phyloP scores from a whole-genome alignment of 1,140 invertebrate genomes.

The Meteorus sp. region DNA sequence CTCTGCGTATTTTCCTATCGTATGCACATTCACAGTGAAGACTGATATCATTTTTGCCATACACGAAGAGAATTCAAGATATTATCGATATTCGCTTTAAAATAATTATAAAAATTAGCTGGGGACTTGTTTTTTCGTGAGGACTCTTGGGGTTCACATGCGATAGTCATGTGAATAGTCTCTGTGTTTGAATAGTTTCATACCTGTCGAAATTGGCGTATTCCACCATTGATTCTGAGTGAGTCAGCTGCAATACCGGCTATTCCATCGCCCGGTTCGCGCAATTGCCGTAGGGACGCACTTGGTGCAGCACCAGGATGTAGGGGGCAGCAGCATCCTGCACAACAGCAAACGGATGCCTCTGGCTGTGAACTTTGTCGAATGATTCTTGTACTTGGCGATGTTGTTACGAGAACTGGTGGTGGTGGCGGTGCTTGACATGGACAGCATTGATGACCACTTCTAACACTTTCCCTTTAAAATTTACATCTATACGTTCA shows the following conservation, averaged over 20 bases:
- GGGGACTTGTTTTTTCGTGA: too few relatives aligned
- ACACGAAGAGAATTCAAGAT: too few relatives aligned
- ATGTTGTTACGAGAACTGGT: conserved; percentile 70
- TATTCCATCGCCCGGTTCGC: conserved; percentile 82
- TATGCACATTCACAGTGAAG: too few relatives aligned
- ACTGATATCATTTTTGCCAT: too few relatives aligned
- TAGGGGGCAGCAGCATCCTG: conserved; percentile 61
- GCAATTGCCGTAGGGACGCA: conserved; percentile 77
- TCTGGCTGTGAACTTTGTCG: conserved; percentile 90
- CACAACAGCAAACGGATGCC: conserved; percentile 69
- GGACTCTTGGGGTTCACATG: too few relatives aligned
- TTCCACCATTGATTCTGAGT: conserved; percentile 92
- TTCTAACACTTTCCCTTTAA: conserved; percentile 55
- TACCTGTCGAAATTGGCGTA: conserved; percentile 95
- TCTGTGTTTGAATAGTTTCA: conserved; percentile 36
- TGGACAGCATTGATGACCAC: conserved; percentile 61
- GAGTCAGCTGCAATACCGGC: conserved; percentile 98
- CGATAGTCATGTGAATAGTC: background rate
- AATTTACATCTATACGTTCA: too few relatives aligned
- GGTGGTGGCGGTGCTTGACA: conserved; percentile 68
- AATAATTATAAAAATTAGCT: too few relatives aligned
- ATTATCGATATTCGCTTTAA: too few relatives aligned
- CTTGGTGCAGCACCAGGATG: conserved; percentile 66
- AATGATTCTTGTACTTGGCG: conserved; percentile 75
- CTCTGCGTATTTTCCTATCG: too few relatives aligned